phyloP scores from a whole-genome alignment of 2,888 invertebrate genomes.

The Creontiades dilutus region DNA sequence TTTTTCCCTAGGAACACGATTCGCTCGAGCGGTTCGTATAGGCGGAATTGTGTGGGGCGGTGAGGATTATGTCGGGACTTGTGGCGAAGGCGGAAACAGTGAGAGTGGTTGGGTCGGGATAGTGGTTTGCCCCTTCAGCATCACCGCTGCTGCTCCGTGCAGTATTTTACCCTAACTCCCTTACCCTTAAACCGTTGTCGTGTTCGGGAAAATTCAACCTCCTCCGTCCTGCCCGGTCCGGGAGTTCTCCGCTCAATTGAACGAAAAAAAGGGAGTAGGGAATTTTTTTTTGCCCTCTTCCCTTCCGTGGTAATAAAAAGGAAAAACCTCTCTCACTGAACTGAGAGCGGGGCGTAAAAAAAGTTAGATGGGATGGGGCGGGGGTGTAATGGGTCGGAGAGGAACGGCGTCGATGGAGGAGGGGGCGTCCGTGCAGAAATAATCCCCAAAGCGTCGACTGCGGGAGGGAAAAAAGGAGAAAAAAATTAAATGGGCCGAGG shows the following conservation, averaged over 20 bases:
- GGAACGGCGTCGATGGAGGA: background rate
- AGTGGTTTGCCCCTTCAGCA: background rate
- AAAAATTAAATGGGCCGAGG: conserved; percentile 58
- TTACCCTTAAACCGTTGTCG: background rate
- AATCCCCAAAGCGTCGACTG: conserved; percentile 52
- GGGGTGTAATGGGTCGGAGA: conserved; percentile 7
- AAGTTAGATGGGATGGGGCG: background rate
- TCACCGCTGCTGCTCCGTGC: background rate
- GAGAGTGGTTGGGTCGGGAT: conserved; percentile 1
- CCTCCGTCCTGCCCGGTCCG: background rate
- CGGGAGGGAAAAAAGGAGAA: conserved; percentile 21
- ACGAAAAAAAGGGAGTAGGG: conserved; percentile 34
- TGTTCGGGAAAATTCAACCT: background rate
- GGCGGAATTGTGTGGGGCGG: background rate
- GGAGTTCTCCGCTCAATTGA: conserved; percentile 41
- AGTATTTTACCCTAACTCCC: background rate
- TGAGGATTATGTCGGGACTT: background rate
- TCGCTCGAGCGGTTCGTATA: no score
- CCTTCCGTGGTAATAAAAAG: conserved; percentile 33
- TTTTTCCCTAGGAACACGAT: no score
- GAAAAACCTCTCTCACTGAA: conserved; percentile 12
- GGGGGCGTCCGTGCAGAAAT: conserved; percentile 55
- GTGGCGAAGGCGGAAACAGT: conserved; percentile 10
- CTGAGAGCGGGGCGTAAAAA: conserved; percentile 31
- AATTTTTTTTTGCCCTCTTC: conserved; percentile 12